phyloP scores from a whole-genome alignment of 2,888 invertebrate species.

The Phanerotoma sp. region DNA sequence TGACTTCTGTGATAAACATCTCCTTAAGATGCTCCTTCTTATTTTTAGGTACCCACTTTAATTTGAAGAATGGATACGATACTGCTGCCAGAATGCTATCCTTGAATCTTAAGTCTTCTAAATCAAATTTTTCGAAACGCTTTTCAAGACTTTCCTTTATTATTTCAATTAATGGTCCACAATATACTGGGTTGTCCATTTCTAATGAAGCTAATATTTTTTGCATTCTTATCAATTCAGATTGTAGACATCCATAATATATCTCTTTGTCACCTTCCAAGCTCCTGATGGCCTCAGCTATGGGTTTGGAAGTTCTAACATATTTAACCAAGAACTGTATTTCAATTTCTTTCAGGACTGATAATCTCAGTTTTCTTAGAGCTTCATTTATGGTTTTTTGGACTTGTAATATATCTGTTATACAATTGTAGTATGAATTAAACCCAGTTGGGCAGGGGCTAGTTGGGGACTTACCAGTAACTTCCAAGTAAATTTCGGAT shows the following conservation, averaged over 20 bases:
- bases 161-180: conserved; percentile 7
- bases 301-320: conserved; percentile 8
- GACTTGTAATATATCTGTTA: conserved; percentile 17
- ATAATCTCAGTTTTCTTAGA: conserved; percentile 19
- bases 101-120: conserved; percentile 9
- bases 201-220: conserved; percentile 6
- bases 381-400: conserved; percentile 16
- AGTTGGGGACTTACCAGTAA: conserved; percentile 23
- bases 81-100: conserved; percentile 16
- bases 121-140: conserved; percentile 10
- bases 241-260: conserved; percentile 20
- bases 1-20: conserved; percentile 1
- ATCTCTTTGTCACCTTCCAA: conserved; percentile 21
- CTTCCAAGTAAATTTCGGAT: conserved; percentile 23
- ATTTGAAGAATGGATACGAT: conserved; percentile 16
- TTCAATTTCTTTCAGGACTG: conserved; percentile 20
- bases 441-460: conserved; percentile 20
- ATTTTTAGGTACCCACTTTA: conserved; percentile 23
- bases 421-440: conserved; percentile 26
- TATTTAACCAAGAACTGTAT: conserved; percentile 23
- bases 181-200: conserved; percentile 12
- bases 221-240: conserved; percentile 22
- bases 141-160: conserved; percentile 14
- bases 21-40: conserved; percentile 12
- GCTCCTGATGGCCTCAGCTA: background rate